Evolutionary conservation across 2,797 vertebrate species (phyloP), one percentile per base, ranked within the genome.

Genomic region (Bradypodion pumilum): DNA sequence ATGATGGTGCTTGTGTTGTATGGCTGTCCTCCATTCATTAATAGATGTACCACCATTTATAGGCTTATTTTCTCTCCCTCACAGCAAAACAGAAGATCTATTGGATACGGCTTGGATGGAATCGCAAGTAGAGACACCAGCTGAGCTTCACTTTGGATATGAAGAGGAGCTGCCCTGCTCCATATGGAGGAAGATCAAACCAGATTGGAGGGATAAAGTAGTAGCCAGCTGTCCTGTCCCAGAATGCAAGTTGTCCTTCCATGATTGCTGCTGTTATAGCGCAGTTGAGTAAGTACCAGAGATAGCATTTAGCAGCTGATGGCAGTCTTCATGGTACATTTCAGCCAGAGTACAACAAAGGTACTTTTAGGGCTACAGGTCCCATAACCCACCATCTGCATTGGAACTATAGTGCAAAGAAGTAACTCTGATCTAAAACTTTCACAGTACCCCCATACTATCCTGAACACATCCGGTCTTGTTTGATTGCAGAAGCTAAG

Each of bases 261-360:
- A 85, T 15, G 29, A 32, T 19, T 19, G 27, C 27, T 85, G 84
- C 44, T 62, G 73, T 42, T 49, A 5, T 27, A 85, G 84, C 16
- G 59, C 40, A 25, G 40, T 44, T 19, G 84, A 85, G 84, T 85
- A 63, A 85, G 84, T 56, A 56, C 52, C 19, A 23, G 5, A 62
- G 7, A 68, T 19, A 56, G 37, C 32, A n/a, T 16, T 29, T 16
- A 40, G 65, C 35, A 5, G 32, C 27, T n/a, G 52, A 44, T 10
- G 44, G 44, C 2, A 37, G 40, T 46, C n/a, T n/a, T n/a, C n/a
- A n/a, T n/a, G n/a, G 37, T 13, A 15, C 23, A 62, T n/a, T 60
- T 40, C 15, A 56, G 7, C 52, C 52, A 56, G 52, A 56, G 52
- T 16, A 19, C 5, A 56, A 56, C 52, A 56, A 56, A 56, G 21